Evolutionary conservation across 2,113 vertebrate genomes (phyloP).

Genomic region (Forbesichthys agassizii): DNA sequence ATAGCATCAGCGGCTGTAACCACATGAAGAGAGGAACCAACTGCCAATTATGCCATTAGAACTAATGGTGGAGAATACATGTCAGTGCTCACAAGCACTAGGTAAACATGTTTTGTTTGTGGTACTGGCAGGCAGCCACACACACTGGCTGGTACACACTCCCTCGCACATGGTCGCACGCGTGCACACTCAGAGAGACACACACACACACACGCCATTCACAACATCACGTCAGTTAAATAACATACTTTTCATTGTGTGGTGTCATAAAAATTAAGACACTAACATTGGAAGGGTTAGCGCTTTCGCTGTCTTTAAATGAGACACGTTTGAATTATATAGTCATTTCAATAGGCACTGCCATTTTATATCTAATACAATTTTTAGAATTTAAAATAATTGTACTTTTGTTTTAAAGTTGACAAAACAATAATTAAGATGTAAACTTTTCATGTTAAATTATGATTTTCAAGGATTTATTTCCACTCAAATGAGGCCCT

Average conservation of each 20-base stretch:
- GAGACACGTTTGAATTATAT: too few species aligned
- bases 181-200: background rate
- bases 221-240: background rate
- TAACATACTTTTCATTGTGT: background rate
- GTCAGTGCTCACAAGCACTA: slow-evolving; percentile 40
- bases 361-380: too few species aligned
- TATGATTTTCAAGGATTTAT: too few species aligned
- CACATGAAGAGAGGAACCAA: slow-evolving; percentile 74
- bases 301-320: too few species aligned
- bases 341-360: too few species aligned
- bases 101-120: slow-evolving; percentile 38
- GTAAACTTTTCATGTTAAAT: too few species aligned
- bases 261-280: background rate
- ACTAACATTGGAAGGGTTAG: too few species aligned
- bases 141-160: background rate
- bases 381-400: too few species aligned
- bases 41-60: slow-evolving; percentile 72
- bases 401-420: too few species aligned
- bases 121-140: too few species aligned
- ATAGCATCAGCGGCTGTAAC: slow-evolving; percentile 65
- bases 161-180: slow-evolving; percentile 4
- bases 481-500: too few species aligned
- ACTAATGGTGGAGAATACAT: slow-evolving; percentile 24
- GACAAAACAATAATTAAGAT: too few species aligned
- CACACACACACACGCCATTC: background rate